Base-by-base conservation (phyloP, 2,797 vertebrate species). In the Lagocephalus sceleratus region DNA sequence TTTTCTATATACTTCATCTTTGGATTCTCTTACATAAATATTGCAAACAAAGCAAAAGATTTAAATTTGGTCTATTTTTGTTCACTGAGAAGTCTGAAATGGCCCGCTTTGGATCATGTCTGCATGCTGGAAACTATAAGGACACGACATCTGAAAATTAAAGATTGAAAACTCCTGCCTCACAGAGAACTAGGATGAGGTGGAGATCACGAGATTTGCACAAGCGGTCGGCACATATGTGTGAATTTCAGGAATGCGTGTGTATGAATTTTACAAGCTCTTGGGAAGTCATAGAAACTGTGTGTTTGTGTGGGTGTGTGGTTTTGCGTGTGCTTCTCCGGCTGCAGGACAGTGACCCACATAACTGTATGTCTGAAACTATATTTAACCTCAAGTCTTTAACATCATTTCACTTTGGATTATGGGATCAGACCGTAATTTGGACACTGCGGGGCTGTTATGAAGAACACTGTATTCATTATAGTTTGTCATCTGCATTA, bases 331-430 rank as follows among this genome's bases (percentile, higher is more conserved):
- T 39, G 38, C 7, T 23, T 50, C 19, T n/a, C 40, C 6, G 16
- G 6, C 40, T 42, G 2, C 1, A 49, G 45, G 65, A 25, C 68
- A 60, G 43, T 51, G 68, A 71, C 71, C 71, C 47, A 48, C 60
- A 63, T 52, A 65, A 50, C 63, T 55, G 46, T 51, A 48, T 43
- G 54, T 72, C 58, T 65, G 39, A 61, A 20, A 20, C 67, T 84
- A 76, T 75, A 66, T 75, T 70, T 78, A 78, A 67, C 68, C 47
- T 44, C 5, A 23, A 19, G 52, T 59, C 22, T 20, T 41, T 47
- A 21, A 7, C n/a, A 48, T 26, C 47, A 58, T 73, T 63, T 53
- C 57, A 50, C 46, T 56, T 5, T 14, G 20, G 20, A 53, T 60
- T 51, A 16, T 23, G 20, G 20, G n/a, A 53, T 38, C 35, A 35